Evolutionary conservation across 2,888 invertebrate genomes (phyloP), one percentile per base, ranked within the genome.

Genomic region (Trissoscelio sp.): DNA sequence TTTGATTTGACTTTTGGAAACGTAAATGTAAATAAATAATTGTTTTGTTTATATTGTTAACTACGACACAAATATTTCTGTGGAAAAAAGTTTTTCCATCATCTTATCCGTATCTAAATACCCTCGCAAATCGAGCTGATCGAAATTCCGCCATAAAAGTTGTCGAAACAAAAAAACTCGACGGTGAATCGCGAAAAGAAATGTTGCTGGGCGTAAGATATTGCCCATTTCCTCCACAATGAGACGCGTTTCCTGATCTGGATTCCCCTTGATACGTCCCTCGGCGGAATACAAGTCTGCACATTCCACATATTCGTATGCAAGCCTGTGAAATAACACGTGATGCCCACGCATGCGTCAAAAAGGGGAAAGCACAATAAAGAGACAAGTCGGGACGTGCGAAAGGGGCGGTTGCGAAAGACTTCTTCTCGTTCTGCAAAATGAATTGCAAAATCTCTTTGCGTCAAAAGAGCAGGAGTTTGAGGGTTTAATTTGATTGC

Each of bases 241-340:
- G 74, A 79, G 70, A 66, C 24, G 70, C 70, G 64, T 75, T 75
- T 67, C 72, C 70, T 72, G 75, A 64, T 72, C 64, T 55, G 60
- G 34, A 67, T 72, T 67, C 58, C 44, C 72, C 39, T 64, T 81
- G 58, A 58, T 62, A n/a, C 55, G n/a, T 14, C 55, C 58, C 75
- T 39, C 24, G 28, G 7, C 55, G 72, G 58, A 74, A 82, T 69
- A 81, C n/a, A 37, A 31, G 58, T 66, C 24, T 12, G 72, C 70
- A 82, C 79, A 81, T 84, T 84, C 77, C 66, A 75, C 81, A 81
- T 84, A 83, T 79, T 83, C 85, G 85, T 81, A 85, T 80, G 83
- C 86, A 84, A 86, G 85, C 83, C 84, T 88, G 87, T 88, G 87
- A 87, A 88, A 88, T 88, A 87, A 89, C 88, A 87, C 87, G 86